Evolutionary conservation across 2,888 invertebrate species (phyloP).

Genomic region (Cremastobaeus sp.): DNA sequence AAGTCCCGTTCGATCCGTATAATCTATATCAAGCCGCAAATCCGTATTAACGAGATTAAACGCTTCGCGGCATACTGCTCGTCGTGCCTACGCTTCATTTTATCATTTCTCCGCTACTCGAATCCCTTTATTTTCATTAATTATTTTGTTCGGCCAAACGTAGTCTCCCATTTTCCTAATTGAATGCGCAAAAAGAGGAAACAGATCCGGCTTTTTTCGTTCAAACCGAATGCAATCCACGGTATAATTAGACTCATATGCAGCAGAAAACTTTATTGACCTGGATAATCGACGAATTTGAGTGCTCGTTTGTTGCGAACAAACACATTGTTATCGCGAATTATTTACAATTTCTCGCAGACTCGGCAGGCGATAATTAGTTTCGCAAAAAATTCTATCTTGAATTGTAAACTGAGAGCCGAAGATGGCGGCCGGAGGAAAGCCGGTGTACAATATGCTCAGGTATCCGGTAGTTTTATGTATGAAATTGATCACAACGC

Average conservation of each 20-base stretch:
- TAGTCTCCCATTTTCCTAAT: slow-evolving; percentile 42
- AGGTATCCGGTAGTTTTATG: slow-evolving; percentile 25
- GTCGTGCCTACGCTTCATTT: slow-evolving; percentile 43
- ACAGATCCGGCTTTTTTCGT: neutral
- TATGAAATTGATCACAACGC: slow-evolving; percentile 41
- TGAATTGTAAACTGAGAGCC: too few species aligned
- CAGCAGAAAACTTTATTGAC: slow-evolving; percentile 16
- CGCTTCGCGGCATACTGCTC: slow-evolving; percentile 59
- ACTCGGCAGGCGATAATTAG: too few species aligned
- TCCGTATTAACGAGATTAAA: slow-evolving; percentile 68
- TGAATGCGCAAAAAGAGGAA: slow-evolving; percentile 15
- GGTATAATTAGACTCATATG: slow-evolving; percentile 37
- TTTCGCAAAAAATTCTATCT: too few species aligned
- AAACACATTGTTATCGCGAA: too few species aligned
- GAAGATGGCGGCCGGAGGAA: slow-evolving; percentile 4
- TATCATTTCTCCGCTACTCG: slow-evolving; percentile 52
- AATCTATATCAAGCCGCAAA: slow-evolving; percentile 61
- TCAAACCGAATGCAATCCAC: slow-evolving; percentile 10
- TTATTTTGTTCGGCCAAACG: slow-evolving; percentile 61
- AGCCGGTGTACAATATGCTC: slow-evolving; percentile 6
- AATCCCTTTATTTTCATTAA: slow-evolving; percentile 58
- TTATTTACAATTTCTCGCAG: too few species aligned
- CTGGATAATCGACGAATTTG: slow-evolving; percentile 7
- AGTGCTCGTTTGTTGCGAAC: too few species aligned
- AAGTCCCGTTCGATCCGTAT: slow-evolving; percentile 60